phyloP scores from a whole-genome alignment of 1,140 invertebrate species.

The Tetranychus urticae region DNA sequence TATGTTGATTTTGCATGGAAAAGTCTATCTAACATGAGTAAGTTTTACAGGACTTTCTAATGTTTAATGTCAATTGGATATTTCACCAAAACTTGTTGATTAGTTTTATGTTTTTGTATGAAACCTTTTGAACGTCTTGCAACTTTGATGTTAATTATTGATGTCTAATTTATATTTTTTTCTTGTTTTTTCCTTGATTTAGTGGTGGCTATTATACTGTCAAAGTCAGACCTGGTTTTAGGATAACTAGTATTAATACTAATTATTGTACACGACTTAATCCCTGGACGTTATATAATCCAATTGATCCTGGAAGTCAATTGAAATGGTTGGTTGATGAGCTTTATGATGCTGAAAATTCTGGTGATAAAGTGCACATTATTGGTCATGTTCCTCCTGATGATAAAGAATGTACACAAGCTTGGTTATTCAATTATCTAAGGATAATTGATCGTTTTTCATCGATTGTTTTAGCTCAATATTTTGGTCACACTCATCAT shows the following conservation, averaged over 20 bases:
- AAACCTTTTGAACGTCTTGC: background rate
- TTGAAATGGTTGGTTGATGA: conserved; percentile 86
- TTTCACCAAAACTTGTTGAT: background rate
- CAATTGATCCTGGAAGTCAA: conserved; percentile 81
- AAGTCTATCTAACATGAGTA: too few relatives aligned
- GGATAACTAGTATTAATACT: conserved; percentile 71
- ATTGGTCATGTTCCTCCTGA: conserved; percentile 94
- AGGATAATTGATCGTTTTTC: conserved; percentile 66
- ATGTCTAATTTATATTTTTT: background rate
- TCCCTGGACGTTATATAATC: conserved; percentile 30
- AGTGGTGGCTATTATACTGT: conserved; percentile 75
- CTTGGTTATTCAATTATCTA: conserved; percentile 79
- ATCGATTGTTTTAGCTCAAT: conserved; percentile 68
- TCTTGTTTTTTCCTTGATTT: background rate
- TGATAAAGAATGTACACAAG: conserved; percentile 67
- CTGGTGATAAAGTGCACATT: conserved; percentile 81
- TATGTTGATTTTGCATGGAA: too few relatives aligned
- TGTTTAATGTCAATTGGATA: too few relatives aligned
- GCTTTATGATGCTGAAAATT: conserved; percentile 72
- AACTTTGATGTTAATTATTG: background rate
- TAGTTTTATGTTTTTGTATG: background rate
- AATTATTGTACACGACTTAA: conserved; percentile 90
- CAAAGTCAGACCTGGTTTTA: conserved; percentile 56
- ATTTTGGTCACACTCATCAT: conserved; percentile 83
- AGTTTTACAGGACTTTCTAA: too few relatives aligned